phyloP scores from a whole-genome alignment of 2,797 vertebrate species.

The Premnoplex brunnescens region DNA sequence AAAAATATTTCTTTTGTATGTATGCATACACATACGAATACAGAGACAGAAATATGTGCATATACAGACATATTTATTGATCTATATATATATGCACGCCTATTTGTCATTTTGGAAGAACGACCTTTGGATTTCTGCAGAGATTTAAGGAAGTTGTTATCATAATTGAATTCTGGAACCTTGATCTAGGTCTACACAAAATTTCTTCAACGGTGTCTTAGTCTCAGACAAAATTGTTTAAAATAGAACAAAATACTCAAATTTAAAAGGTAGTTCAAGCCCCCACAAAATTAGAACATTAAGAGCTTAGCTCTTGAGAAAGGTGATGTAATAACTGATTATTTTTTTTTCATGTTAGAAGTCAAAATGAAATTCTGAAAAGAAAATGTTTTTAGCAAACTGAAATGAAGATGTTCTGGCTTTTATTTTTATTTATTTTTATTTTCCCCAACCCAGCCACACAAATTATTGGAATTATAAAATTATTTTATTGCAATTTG shows the following conservation, averaged over 20 bases:
- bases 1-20: neutral
- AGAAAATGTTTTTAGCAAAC: neutral
- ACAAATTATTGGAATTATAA: neutral
- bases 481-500: neutral
- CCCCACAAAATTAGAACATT: neutral
- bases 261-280: neutral
- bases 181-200: neutral
- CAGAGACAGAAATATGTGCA: neutral
- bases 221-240: neutral
- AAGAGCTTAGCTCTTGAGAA: neutral
- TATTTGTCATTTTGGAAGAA: neutral
- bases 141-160: neutral
- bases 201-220: neutral
- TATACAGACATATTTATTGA: rapidly evolving
- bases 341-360: neutral
- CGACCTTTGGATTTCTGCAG: neutral
- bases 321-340: neutral
- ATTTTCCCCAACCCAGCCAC: rapidly evolving
- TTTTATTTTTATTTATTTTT: neutral
- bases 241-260: neutral
- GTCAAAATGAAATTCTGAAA: neutral
- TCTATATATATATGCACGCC: rapidly evolving
- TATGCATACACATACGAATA: neutral
- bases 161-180: neutral
- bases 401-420: neutral